These are phyloP conservation scores for Thinocorus orbignyianus DNA, from an alignment of 2,113 vertebrate genomes.

Conservation along the genomic window DNA sequence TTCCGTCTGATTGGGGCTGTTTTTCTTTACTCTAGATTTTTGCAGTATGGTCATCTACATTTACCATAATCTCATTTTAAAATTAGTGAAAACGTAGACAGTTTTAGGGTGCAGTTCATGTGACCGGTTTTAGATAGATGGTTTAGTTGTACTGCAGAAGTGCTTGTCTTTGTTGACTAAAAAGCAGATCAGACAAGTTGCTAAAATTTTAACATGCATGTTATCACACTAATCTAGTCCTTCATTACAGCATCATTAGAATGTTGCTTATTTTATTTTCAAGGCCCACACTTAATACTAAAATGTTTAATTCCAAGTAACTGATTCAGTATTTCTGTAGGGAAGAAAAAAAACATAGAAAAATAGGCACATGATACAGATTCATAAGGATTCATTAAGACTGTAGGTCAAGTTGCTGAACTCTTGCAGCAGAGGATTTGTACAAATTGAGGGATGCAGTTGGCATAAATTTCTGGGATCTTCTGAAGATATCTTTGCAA, in stretches of 20 bases:
- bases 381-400: constrained; percentile 17
- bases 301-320: not conserved
- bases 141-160: not conserved
- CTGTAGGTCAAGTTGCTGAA: not conserved
- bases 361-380: not conserved
- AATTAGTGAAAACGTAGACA: not conserved
- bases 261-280: not conserved
- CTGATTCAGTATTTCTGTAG: not conserved
- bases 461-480: not conserved
- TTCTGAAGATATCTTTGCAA: constrained; percentile 2
- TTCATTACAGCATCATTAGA: not conserved
- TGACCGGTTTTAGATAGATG: not conserved
- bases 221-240: not conserved
- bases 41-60: not conserved
- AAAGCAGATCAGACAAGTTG: not conserved
- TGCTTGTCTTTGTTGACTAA: not conserved
- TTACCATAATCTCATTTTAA: not conserved
- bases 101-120: not conserved
- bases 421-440: not conserved
- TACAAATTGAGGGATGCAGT: not conserved
- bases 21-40: not conserved
- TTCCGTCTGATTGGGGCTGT: not conserved
- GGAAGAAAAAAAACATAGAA: not conserved
- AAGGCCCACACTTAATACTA: not conserved
- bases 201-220: not conserved